Evolutionary conservation across 2,888 invertebrate species (phyloP).

Genomic region (Meandrusa payeni): DNA sequence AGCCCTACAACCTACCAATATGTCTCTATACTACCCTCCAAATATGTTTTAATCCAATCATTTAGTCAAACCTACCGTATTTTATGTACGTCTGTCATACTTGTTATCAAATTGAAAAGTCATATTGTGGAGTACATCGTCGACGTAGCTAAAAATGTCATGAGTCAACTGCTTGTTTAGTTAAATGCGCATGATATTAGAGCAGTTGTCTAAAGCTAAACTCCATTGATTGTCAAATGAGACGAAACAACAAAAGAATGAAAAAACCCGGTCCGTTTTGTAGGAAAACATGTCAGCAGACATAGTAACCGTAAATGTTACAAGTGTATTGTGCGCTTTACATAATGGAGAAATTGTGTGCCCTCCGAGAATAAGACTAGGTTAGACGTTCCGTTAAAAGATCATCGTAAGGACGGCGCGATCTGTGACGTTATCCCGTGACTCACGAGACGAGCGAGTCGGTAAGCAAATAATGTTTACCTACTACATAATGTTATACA

Average conservation of each 20-base stretch:
- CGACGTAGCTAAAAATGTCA: too few species aligned
- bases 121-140: too few species aligned
- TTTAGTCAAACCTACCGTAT: too few species aligned
- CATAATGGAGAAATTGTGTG: slow-evolving; percentile 52
- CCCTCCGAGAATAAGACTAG: slow-evolving; percentile 15
- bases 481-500: not conserved
- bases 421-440: slow-evolving; percentile 8
- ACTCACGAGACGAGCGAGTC: not conserved
- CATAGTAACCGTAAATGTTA: slow-evolving; percentile 50
- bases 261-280: slow-evolving; percentile 42
- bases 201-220: slow-evolving; percentile 5
- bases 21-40: too few species aligned
- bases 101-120: too few species aligned
- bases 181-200: slow-evolving; percentile 9
- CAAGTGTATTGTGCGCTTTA: slow-evolving; percentile 55
- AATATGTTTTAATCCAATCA: too few species aligned
- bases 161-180: not conserved
- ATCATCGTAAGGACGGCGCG: slow-evolving; percentile 1
- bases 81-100: too few species aligned
- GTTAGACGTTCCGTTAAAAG: slow-evolving; percentile 45
- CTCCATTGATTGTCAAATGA: slow-evolving; percentile 16
- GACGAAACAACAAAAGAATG: slow-evolving; percentile 25
- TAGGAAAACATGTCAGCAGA: slow-evolving; percentile 37
- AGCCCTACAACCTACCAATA: too few species aligned
- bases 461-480: slow-evolving; percentile 4